These are phyloP conservation scores for Anthopleura xanthogrammica DNA, from an alignment of 92 coral and sea anemone genomes.

Conservation along the genomic window DNA sequence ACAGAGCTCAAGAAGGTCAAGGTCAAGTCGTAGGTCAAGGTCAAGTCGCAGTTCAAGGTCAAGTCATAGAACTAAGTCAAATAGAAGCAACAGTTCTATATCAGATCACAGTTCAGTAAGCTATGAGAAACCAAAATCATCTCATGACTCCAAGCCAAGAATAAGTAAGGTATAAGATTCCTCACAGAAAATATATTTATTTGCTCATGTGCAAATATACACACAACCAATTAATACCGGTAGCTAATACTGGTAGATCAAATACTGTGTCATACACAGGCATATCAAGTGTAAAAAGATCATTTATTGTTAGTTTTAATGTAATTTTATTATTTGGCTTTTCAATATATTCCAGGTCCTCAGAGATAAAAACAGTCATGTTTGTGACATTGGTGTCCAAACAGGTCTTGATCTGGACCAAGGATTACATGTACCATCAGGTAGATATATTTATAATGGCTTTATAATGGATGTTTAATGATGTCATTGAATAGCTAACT, in stretches of 20 bases:
- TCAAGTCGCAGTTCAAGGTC: conserved; percentile 43
- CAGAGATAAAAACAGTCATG: conserved; percentile 46
- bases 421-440: conserved; percentile 51
- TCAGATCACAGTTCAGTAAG: conserved; percentile 4
- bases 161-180: background rate
- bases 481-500: too few relatives aligned
- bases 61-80: conserved; percentile 2
- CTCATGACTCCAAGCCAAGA: conserved; percentile 13
- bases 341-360: conserved; percentile 11
- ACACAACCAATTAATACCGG: too few relatives aligned
- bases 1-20: conserved; percentile 42
- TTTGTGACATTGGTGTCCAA: conserved; percentile 70
- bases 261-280: too few relatives aligned
- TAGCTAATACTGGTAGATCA: too few relatives aligned
- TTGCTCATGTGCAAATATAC: too few relatives aligned
- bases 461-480: too few relatives aligned
- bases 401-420: conserved; percentile 30
- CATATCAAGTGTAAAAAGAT: background rate
- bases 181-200: too few relatives aligned
- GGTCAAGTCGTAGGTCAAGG: conserved; percentile 44
- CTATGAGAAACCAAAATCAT: background rate
- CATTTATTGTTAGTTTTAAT: background rate
- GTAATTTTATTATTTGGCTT: too few relatives aligned
- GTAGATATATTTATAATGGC: conserved; percentile 16
- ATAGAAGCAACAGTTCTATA: conserved; percentile 45